These are phyloP conservation scores for Marcusenius ussheri DNA, from an alignment of 2,113 vertebrate genomes.

Conservation along the genomic window DNA sequence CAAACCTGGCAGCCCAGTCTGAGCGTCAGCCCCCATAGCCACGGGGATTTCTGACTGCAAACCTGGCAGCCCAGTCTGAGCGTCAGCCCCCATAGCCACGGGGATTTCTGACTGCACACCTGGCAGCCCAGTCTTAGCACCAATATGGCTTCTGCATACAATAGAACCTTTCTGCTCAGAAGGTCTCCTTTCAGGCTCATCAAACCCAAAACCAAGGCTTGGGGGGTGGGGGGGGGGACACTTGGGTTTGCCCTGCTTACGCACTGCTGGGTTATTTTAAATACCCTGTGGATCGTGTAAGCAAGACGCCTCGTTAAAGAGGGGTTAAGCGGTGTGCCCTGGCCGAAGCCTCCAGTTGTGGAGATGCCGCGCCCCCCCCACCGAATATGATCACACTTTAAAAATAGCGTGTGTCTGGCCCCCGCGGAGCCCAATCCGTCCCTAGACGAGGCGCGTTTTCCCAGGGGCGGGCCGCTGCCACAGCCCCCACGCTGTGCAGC, in stretches of 20 bases:
- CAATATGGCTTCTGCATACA: neutral
- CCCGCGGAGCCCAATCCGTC: neutral
- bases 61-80: no score
- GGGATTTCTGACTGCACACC: no score
- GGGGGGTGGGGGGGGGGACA: neutral
- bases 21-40: no score
- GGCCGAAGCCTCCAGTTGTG: neutral
- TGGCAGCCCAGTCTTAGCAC: no score
- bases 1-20: no score
- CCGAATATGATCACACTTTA: conserved; percentile 5
- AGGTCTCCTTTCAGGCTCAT: neutral
- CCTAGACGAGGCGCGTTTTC: conserved; percentile 2
- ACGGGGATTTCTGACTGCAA: no score
- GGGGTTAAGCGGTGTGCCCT: neutral
- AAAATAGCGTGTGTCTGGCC: neutral
- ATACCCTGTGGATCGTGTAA: neutral
- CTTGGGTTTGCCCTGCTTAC: neutral
- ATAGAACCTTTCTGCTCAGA: neutral
- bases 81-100: no score
- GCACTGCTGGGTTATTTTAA: neutral
- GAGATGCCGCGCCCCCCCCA: neutral
- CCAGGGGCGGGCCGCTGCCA: no score
- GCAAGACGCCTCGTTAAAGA: neutral
- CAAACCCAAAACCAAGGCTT: neutral
- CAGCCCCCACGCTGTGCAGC: neutral